Conservation (phyloP, 2,797 vertebrate genomes). For the Lateolabrax maculatus region DNA sequence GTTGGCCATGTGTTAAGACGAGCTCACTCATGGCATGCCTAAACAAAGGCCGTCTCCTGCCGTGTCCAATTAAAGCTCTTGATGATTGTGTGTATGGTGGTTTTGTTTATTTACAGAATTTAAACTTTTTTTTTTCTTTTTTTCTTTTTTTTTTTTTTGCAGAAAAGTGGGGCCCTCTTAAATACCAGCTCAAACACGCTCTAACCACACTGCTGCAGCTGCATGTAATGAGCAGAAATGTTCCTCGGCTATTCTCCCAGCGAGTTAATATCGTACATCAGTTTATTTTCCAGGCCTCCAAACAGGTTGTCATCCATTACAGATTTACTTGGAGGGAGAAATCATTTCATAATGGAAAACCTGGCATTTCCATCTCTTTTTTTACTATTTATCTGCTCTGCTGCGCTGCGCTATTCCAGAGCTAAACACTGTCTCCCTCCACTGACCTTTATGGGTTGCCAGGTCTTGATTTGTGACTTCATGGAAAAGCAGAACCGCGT, state of each 20-base stretch:
- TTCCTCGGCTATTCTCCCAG: background rate
- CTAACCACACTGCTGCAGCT: slow-evolving; percentile 45
- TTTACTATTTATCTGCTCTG: slow-evolving; percentile 47
- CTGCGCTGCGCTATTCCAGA: slow-evolving; percentile 20
- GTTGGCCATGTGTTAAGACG: slow-evolving; percentile 65
- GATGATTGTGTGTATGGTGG: slow-evolving; percentile 35
- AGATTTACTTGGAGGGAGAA: slow-evolving; percentile 41
- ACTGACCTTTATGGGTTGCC: slow-evolving; percentile 72
- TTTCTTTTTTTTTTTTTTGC: slow-evolving; percentile 9
- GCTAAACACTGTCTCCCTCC: slow-evolving; percentile 54
- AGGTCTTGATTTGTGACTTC: slow-evolving; percentile 68
- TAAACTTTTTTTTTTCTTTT: slow-evolving; percentile 13
- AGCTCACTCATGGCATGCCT: slow-evolving; percentile 41
- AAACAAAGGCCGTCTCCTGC: slow-evolving; percentile 54
- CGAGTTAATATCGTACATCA: slow-evolving; percentile 49
- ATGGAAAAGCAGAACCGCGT: slow-evolving; percentile 69
- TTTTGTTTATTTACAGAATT: slow-evolving; percentile 61
- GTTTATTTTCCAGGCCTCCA: slow-evolving; percentile 47
- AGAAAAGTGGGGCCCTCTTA: slow-evolving; percentile 38
- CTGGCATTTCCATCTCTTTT: slow-evolving; percentile 34
- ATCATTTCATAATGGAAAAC: slow-evolving; percentile 64
- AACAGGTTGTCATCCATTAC: slow-evolving; percentile 56
- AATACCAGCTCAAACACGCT: slow-evolving; percentile 39
- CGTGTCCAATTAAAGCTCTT: slow-evolving; percentile 55
- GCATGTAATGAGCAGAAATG: slow-evolving; percentile 47